Conservation (phyloP, 2,113 vertebrate genomes). For the Scartelaos histophorus region DNA sequence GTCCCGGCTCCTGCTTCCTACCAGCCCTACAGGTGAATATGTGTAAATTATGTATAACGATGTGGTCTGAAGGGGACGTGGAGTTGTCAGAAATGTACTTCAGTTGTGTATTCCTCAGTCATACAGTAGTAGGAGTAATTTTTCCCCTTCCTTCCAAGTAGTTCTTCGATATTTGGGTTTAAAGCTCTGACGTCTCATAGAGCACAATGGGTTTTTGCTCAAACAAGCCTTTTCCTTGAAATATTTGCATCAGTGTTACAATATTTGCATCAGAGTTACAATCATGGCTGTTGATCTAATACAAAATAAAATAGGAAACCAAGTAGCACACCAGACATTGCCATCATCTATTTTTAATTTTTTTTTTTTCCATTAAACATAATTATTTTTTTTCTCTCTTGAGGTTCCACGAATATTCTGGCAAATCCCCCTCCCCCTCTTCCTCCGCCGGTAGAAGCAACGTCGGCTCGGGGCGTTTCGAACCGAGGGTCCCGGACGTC, state of each 20-base stretch:
- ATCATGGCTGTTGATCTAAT: too few relatives aligned
- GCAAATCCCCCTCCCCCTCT: conserved; percentile 70
- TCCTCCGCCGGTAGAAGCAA: conserved; percentile 66
- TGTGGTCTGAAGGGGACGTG: neutral
- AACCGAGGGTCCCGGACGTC: conserved; percentile 77
- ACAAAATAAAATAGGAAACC: neutral
- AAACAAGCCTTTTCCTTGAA: too few relatives aligned
- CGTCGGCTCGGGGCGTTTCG: conserved; percentile 58
- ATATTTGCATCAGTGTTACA: too few relatives aligned
- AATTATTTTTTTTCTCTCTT: neutral
- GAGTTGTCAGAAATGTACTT: neutral
- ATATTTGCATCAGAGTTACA: too few relatives aligned
- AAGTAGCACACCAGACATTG: neutral
- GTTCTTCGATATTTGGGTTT: too few relatives aligned
- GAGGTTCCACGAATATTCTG: conserved; percentile 61
- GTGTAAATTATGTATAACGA: neutral
- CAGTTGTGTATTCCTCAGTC: neutral
- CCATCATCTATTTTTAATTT: neutral
- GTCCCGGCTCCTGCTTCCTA: conserved; percentile 77
- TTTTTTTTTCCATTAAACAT: neutral
- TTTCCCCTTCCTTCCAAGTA: too few relatives aligned
- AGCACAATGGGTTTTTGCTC: too few relatives aligned
- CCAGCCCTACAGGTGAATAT: conserved; percentile 81
- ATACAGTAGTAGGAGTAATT: too few relatives aligned
- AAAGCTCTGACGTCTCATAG: too few relatives aligned